Evolutionary conservation across 30 jellyfish, hydroid and myxozoan species (phyloP).

Genomic region (Clytia hemisphaerica): DNA sequence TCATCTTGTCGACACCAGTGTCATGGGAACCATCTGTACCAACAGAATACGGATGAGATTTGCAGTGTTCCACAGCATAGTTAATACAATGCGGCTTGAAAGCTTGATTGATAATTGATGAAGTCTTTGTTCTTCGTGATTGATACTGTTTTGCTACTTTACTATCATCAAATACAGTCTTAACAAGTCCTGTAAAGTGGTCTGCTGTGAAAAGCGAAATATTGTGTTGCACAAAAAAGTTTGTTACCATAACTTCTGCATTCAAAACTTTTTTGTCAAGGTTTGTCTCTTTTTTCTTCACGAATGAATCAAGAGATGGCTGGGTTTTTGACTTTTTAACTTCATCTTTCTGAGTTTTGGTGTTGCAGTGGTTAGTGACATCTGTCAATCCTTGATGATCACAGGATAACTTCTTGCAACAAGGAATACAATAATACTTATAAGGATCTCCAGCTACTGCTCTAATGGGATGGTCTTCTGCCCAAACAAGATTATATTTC

Average conservation of each 20-base stretch:
- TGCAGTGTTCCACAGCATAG: conserved; percentile 22
- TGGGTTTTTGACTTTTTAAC: conserved; percentile 12
- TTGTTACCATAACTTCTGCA: conserved; percentile 56
- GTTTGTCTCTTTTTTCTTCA: neutral
- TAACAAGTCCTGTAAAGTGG: conserved; percentile 43
- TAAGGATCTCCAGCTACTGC: conserved; percentile 18
- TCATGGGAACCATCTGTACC: conserved; percentile 77
- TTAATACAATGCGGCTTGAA: conserved; percentile 42
- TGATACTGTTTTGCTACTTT: conserved; percentile 39
- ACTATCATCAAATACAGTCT: conserved; percentile 47
- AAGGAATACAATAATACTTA: conserved; percentile 49
- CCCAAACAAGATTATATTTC: conserved; percentile 11
- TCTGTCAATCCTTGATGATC: conserved; percentile 59
- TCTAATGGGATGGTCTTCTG: conserved; percentile 31
- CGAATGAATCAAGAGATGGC: neutral
- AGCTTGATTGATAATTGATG: conserved; percentile 34
- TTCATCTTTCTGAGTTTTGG: conserved; percentile 17
- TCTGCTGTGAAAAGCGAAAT: conserved; percentile 48
- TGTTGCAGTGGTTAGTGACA: conserved; percentile 41
- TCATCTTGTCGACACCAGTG: conserved; percentile 63
- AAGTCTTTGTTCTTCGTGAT: conserved; percentile 47
- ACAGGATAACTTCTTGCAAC: conserved; percentile 36
- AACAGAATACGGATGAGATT: conserved; percentile 35
- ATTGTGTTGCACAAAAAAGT: conserved; percentile 53
- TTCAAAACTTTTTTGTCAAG: conserved; percentile 16